Evolutionary conservation across 2,113 vertebrate species (phyloP), one percentile per base, ranked within the genome.

Genomic region (Nerophis ophidion): DNA sequence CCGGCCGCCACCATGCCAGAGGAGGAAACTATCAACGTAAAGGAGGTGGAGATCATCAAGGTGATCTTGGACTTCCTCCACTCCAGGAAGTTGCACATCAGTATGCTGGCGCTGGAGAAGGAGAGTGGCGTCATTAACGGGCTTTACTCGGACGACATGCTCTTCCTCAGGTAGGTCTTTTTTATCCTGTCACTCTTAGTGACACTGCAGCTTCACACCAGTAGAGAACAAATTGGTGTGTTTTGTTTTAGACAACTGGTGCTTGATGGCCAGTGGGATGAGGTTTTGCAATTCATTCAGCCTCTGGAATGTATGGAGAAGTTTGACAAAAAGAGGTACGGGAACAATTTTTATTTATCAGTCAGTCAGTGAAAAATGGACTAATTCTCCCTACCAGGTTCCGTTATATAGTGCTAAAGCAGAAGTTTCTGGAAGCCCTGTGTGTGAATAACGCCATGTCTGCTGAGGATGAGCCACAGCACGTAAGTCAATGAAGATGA

Each of bases 381-480:
- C 19, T 42, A 12, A 56, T 15, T 51, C 46, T 10, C 78, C 56
- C 9, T 60, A 46, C 63, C 86, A 99, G 97, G 68, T 98, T 99
- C 85, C 93, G 94, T 50, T 99, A 98, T 81, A 96, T 99, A 64
- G 85, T 99, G 75, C 87, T 98, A 71, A 96, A 96, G 84, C 96
- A 99, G 89, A 98, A 97, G 83, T 99, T 98, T 85, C 86, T 99
- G 82, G 97, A 99, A 87, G 96, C 95, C 59, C 89, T 99, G 19
- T 99, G 94, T 86, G 96, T 99, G 77, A 99, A 98, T 81, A 99
- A 99, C 45, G 95, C 96, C 3, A 95, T 98, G 92, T 95, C 96
- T 76, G 94, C 94, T 49, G 92, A 93, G 72, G 93, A 96, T 68
- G 94, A 99, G 56, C 95, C 95, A 53, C 95, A 96, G 75, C 93